Conservation (phyloP, 2,797 vertebrate genomes). For the Eulemur rubriventer region DNA sequence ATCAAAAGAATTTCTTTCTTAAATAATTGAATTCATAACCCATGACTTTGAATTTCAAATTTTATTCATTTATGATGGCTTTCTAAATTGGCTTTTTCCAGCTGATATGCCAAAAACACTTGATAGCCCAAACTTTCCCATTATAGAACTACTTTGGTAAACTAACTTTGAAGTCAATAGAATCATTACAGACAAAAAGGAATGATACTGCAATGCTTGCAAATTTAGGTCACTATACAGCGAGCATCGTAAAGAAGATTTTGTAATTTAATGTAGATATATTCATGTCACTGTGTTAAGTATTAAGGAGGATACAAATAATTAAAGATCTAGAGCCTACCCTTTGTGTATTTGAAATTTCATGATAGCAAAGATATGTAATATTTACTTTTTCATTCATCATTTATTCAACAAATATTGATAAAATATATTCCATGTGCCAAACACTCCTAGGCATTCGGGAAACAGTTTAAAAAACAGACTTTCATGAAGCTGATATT, state of each 20-base stretch:
- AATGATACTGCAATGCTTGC: not conserved
- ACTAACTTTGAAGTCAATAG: slow-evolving; percentile 36
- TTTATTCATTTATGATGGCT: slow-evolving; percentile 42
- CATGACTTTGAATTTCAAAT: slow-evolving; percentile 57
- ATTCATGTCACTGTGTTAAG: not conserved
- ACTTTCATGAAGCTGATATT: not conserved
- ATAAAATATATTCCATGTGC: not conserved
- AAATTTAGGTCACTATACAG: not conserved
- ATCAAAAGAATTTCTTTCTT: slow-evolving; percentile 18
- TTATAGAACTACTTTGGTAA: slow-evolving; percentile 25
- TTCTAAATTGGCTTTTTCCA: slow-evolving; percentile 55
- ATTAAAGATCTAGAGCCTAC: not conserved
- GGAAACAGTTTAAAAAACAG: not conserved
- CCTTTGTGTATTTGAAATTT: not conserved
- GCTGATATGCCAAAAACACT: slow-evolving; percentile 36
- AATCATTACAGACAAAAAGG: not conserved
- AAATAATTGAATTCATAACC: slow-evolving; percentile 58
- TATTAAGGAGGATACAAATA: not conserved
- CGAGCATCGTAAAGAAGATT: not conserved
- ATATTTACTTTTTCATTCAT: not conserved
- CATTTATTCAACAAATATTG: not conserved
- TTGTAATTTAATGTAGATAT: not conserved
- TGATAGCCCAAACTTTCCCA: slow-evolving; percentile 15
- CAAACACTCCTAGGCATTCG: not conserved
- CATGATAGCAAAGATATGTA: not conserved